Base-by-base conservation (phyloP, 2,888 invertebrate genomes). In the Drosophila kuntzei region DNA sequence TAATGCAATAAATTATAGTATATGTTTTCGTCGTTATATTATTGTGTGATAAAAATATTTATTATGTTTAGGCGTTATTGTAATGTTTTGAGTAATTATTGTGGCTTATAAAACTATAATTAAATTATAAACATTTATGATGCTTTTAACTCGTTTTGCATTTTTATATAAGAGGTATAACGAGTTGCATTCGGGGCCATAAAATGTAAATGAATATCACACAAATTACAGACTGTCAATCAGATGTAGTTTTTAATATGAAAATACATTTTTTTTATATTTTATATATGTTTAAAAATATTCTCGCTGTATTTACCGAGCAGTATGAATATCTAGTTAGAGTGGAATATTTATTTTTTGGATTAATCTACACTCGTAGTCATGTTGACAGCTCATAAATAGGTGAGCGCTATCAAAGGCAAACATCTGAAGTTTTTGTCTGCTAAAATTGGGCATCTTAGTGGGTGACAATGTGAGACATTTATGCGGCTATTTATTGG, bases 401-500 rank as follows among this genome's bases (percentile, higher is more conserved):
- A 66, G 41, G 58, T 34, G 16, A 44, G 43, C 54, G 32, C 4
- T 37, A 70, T 70, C 73, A 29, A 22, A 36, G 41, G 25, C 36
- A 58, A 25, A 11, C 32, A 61, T 66, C 57, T 37, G 51, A 58
- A 55, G 34, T 39, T 32, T 39, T 36, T 27, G 32, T 44, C 18
- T 49, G 46, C 60, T 54, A n/a, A n/a, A 37, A 66, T 62, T 71
- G 71, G 75, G 55, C 75, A 71, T 60, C 59, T 63, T 74, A 53
- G 59, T 67, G 75, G 71, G 74, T 74, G 74, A 50, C 55, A 74
- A 74, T 58, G 54, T 55, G 74, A 37, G 59, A 61, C 46, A 68
- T 63, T 67, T 75, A 58, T 64, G 71, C 71, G 39, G 53, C 60
- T 44, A 62, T 57, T 57, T 57, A 44, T 73, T 66, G 61, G 18